Evolutionary conservation across 2,797 vertebrate genomes (phyloP).

Genomic region (Platyrinchus mystaceus): DNA sequence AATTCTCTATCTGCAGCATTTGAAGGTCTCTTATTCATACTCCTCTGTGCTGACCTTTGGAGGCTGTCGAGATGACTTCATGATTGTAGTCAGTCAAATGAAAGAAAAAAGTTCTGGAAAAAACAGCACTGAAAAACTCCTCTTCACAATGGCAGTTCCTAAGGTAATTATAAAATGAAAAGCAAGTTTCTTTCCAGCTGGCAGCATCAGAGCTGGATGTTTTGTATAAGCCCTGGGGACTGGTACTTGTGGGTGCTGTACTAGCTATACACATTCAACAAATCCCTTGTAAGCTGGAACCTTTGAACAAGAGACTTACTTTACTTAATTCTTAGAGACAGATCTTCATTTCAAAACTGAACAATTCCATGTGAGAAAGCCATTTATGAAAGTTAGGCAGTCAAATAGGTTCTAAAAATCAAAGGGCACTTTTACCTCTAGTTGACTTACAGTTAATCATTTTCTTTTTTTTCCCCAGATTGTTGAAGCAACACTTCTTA

Average conservation of each 20-base stretch:
- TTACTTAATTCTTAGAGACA: not conserved
- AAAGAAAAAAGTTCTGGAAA: conserved; percentile 84
- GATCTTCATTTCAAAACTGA: not conserved
- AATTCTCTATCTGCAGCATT: conserved; percentile 79
- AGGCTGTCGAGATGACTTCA: conserved; percentile 91
- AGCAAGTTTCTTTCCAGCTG: not conserved
- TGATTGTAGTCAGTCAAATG: conserved; percentile 88
- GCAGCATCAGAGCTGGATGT: not conserved
- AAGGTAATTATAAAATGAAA: conserved; percentile 81
- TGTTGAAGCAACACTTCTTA: conserved; percentile 89
- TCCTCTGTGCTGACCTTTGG: conserved; percentile 91
- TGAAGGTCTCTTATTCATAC: conserved; percentile 83
- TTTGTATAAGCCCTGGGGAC: not conserved
- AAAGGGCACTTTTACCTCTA: conserved; percentile 31
- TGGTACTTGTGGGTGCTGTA: not conserved
- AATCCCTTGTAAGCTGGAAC: not conserved
- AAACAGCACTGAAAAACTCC: conserved; percentile 86
- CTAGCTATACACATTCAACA: not conserved
- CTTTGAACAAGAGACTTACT: not conserved
- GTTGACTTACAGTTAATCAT: conserved; percentile 24
- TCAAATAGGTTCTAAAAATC: not conserved
- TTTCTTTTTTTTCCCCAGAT: conserved; percentile 78
- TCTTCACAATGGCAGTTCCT: conserved; percentile 88
- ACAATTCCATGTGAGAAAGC: not conserved
- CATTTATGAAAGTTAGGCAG: not conserved